Base-by-base conservation (phyloP, 2,888 invertebrate species). In the Cacoxenus indagator region DNA sequence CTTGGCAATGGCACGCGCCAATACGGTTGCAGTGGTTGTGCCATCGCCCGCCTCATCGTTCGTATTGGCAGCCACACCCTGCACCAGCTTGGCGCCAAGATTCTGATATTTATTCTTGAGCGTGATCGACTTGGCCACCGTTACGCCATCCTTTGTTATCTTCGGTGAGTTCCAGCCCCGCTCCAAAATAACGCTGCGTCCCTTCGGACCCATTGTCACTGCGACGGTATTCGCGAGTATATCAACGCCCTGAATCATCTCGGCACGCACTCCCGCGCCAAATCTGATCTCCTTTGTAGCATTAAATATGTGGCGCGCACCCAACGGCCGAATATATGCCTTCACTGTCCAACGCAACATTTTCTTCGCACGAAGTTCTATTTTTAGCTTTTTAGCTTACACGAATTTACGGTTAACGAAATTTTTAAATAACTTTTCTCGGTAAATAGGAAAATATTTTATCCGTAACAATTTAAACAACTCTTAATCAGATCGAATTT, bases 21-120 rank as follows among this genome's bases (percentile, higher is more conserved):
- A 91, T 67, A 99, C 97, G 0, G 99, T 99, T 0, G 99, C 99
- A 9, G 99, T 97, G 0, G 99, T 99, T 0, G 99, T 99, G 57
- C 99, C 99, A 89, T 99, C 99, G 17, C 99, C 99, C 68, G 99
- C 98, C 87, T 99, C 97, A 87, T 99, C 99, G 85, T 99, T 99
- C 2, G 99, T 99, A 87, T 97, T 99, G 87, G 98, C 98, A 0
- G 99, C 99, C 29, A 99, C 99, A 89, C 99, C 99, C 89, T 99
- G 99, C 1, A 99, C 99, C 64, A 99, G 90, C 86, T 95, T 97
- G 8, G 99, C 99, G 70, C 99, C 99, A 87, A 99, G 95, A 88
- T 99, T 99, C 90, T 99, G 98, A 89, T 97, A 98, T 90, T 97
- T 99, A 88, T 99, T 98, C 89, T 98, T 97, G 11, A 99, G 90